Percentiles rank a stretch among this genome's conserved stretches.
Evolutionary conservation across 2,113 vertebrate genomes (phyloP).

Genomic region (Phaethon lepturus): DNA sequence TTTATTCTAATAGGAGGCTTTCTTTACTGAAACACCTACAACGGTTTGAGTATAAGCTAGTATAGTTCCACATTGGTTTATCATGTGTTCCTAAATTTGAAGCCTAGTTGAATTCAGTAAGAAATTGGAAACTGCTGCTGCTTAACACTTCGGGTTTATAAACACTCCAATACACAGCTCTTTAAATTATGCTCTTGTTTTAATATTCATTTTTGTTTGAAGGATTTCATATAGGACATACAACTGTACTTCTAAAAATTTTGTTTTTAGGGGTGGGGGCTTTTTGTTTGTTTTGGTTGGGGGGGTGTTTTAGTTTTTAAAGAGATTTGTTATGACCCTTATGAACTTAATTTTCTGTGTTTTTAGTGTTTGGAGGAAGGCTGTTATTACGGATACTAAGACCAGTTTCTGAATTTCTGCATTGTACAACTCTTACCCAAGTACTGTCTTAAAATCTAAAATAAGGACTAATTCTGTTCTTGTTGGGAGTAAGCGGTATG

Average conservation of each 20-base stretch:
- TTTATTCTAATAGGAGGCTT: constrained; percentile 65
- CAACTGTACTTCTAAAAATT: neutral
- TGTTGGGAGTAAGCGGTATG: neutral
- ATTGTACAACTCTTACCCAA: neutral
- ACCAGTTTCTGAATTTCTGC: neutral
- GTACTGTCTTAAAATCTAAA: neutral
- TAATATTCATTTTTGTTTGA: constrained; percentile 11
- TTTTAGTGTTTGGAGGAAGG: constrained; percentile 2
- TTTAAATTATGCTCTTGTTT: constrained; percentile 19
- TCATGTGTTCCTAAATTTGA: constrained; percentile 18
- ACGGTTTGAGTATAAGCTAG: constrained; percentile 49
- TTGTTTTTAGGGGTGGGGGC: neutral
- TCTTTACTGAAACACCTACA: constrained; percentile 71
- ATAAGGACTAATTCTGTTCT: neutral
- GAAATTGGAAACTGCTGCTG: constrained; percentile 32
- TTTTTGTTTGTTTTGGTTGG: too few species aligned
- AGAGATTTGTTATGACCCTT: neutral
- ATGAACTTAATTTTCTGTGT: neutral
- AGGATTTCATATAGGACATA: neutral
- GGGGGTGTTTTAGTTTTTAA: neutral
- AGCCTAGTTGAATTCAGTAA: neutral
- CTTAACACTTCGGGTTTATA: constrained; percentile 66
- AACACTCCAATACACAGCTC: constrained; percentile 59
- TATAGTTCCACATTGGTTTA: neutral
- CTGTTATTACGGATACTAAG: neutral